phyloP scores from a whole-genome alignment of 2,888 invertebrate species.

The Agrotis ipsilon region DNA sequence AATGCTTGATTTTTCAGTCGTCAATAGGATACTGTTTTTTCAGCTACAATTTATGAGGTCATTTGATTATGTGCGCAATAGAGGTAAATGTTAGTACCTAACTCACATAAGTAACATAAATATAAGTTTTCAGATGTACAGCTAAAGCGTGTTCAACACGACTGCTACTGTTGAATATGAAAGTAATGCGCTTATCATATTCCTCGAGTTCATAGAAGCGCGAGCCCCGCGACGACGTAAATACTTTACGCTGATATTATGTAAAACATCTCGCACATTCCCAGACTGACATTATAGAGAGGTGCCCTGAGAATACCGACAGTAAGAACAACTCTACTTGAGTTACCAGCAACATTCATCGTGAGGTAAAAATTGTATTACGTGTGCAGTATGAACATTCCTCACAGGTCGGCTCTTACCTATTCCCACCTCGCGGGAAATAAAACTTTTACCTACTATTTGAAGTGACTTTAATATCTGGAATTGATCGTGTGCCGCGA shows the following conservation, averaged over 20 bases:
- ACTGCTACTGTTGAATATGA: slow-evolving; percentile 52
- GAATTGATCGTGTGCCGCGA: slow-evolving; percentile 71
- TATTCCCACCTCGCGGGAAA: slow-evolving; percentile 73
- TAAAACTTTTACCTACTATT: slow-evolving; percentile 79
- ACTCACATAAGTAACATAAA: slow-evolving; percentile 4
- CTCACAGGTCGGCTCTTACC: slow-evolving; percentile 38
- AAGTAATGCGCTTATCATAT: slow-evolving; percentile 49
- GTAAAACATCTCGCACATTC: slow-evolving; percentile 45
- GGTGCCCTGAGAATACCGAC: slow-evolving; percentile 45
- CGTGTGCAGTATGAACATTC: slow-evolving; percentile 44
- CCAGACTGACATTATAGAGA: slow-evolving; percentile 39
- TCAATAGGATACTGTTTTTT: not conserved
- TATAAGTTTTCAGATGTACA: slow-evolving; percentile 5
- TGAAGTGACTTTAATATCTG: slow-evolving; percentile 76
- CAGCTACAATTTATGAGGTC: not conserved
- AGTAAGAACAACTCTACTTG: slow-evolving; percentile 27
- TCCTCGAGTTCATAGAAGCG: slow-evolving; percentile 38
- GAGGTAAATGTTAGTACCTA: not conserved
- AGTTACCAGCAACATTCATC: slow-evolving; percentile 67
- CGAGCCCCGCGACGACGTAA: slow-evolving; percentile 30
- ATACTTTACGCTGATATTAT: slow-evolving; percentile 51
- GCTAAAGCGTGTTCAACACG: slow-evolving; percentile 25
- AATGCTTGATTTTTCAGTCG: no score
- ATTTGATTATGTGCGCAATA: slow-evolving; percentile 11
- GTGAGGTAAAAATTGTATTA: slow-evolving; percentile 75